A percentile compares a stretch with the other conserved stretches of the same genome.
phyloP scores from a whole-genome alignment of 2,888 invertebrate species.

The Conus canariensis region DNA sequence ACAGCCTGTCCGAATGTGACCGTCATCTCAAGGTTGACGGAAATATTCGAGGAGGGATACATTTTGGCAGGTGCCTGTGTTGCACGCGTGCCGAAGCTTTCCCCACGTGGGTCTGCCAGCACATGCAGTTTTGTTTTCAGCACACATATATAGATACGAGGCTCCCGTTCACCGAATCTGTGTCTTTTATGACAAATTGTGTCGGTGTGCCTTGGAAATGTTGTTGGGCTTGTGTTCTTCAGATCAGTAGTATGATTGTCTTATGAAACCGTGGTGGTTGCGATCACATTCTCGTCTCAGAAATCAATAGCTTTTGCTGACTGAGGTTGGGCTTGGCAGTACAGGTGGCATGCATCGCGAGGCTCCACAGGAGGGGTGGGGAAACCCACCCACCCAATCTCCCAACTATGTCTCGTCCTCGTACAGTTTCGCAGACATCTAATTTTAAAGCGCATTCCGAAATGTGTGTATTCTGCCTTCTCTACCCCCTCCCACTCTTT shows the following conservation, averaged over 20 bases:
- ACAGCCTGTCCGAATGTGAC: no score
- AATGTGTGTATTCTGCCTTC: no score
- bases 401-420: neutral
- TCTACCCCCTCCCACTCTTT: no score
- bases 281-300: constrained; percentile 44
- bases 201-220: neutral
- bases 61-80: neutral
- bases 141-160: neutral
- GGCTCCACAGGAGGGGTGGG: constrained; percentile 32
- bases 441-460: no score
- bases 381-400: neutral
- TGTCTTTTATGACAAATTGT: neutral
- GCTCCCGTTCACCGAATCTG: neutral
- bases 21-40: no score
- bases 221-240: constrained; percentile 2
- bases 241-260: neutral
- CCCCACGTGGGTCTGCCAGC: constrained; percentile 13
- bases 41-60: no score
- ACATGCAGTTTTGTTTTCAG: constrained; percentile 16
- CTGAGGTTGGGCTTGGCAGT: constrained; percentile 45
- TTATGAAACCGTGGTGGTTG: neutral
- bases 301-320: constrained; percentile 47
- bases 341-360: constrained; percentile 41
- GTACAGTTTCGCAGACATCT: no score
- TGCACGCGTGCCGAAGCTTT: neutral